A percentile compares a stretch with the other conserved stretches of the same genome.
These are phyloP conservation scores for Halictus quadricinctus DNA, from an alignment of 2,888 invertebrate species.

Conservation along the genomic window DNA sequence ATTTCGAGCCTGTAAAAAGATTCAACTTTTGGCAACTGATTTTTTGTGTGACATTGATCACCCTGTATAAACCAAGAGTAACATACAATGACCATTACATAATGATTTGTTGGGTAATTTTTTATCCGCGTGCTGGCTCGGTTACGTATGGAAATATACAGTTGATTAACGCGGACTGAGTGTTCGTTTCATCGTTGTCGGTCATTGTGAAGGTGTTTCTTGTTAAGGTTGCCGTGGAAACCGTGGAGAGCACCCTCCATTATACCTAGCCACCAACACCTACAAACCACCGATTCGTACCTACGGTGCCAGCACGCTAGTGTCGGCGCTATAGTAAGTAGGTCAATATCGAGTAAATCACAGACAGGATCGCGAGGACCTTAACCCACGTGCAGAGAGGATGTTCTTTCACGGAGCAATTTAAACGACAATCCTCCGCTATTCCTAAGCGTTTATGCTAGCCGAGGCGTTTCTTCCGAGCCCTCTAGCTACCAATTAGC, in stretches of 20 bases:
- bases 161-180: slow-evolving; percentile 38
- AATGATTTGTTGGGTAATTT: not conserved
- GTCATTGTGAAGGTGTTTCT: slow-evolving; percentile 78
- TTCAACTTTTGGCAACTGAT: not conserved
- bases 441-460: not conserved
- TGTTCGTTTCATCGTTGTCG: slow-evolving; percentile 65
- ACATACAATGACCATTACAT: not conserved
- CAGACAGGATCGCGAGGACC: slow-evolving; percentile 69
- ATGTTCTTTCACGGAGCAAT: slow-evolving; percentile 57
- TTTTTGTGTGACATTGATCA: not conserved
- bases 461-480: not conserved
- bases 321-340: slow-evolving; percentile 71
- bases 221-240: slow-evolving; percentile 81
- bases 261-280: slow-evolving; percentile 61
- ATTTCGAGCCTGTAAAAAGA: not conserved
- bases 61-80: not conserved
- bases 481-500: not conserved
- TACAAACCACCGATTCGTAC: slow-evolving; percentile 62
- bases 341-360: slow-evolving; percentile 81
- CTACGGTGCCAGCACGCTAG: slow-evolving; percentile 48
- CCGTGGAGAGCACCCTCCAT: slow-evolving; percentile 76
- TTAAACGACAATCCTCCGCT: slow-evolving; percentile 33
- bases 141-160: slow-evolving; percentile 25
- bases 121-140: not conserved
- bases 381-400: slow-evolving; percentile 56